phyloP scores from a whole-genome alignment of 2,113 vertebrate species.

The Ovibos moschatus region DNA sequence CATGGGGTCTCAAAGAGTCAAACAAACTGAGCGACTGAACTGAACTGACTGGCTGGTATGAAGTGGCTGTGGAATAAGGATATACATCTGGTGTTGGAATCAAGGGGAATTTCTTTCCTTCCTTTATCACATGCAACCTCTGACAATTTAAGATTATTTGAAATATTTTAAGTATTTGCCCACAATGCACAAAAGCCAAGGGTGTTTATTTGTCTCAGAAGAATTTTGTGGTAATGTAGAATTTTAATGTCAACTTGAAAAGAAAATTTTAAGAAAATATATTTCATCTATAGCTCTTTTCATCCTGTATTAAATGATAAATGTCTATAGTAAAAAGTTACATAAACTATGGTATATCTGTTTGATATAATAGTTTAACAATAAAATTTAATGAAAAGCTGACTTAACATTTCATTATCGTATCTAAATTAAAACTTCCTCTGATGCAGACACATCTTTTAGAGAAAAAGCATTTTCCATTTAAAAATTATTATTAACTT shows the following conservation, averaged over 20 bases:
- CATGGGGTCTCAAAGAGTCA: not conserved
- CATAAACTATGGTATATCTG: not conserved
- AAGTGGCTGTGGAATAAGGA: not conserved
- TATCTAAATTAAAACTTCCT: not conserved
- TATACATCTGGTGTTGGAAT: not conserved
- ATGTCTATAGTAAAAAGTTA: not conserved
- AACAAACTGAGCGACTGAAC: not conserved
- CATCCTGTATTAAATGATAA: not conserved
- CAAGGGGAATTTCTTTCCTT: not conserved
- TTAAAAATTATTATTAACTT: not conserved
- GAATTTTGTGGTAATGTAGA: not conserved
- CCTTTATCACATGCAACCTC: not conserved
- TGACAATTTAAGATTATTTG: not conserved
- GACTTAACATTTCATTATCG: not conserved
- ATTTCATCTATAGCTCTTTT: not conserved
- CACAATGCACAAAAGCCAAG: not conserved
- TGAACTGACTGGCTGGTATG: not conserved
- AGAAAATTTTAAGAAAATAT: not conserved
- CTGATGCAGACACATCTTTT: not conserved
- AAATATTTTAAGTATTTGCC: not conserved
- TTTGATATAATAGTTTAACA: not conserved
- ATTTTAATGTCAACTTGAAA: not conserved
- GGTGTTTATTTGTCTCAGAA: not conserved
- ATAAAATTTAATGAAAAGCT: not conserved
- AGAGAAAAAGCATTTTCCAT: not conserved